Evolutionary conservation across 2,113 vertebrate genomes (phyloP).

Genomic region (Craseonycteris thonglongyai): DNA sequence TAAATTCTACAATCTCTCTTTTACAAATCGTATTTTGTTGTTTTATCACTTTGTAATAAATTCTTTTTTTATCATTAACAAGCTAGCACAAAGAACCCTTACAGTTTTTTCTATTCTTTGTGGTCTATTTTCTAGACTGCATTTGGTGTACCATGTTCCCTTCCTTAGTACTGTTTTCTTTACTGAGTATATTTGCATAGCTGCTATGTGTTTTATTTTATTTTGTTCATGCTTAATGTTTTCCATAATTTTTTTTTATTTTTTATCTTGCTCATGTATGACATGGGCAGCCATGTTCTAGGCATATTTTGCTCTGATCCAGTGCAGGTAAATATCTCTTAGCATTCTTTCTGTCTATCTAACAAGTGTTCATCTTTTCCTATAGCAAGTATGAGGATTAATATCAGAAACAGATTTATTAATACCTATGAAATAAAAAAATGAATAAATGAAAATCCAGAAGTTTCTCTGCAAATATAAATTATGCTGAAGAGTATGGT

Average conservation of each 20-base stretch:
- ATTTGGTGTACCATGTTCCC: background rate
- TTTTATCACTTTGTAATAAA: background rate
- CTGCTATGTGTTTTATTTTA: background rate
- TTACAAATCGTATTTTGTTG: background rate
- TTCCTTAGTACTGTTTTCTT: background rate
- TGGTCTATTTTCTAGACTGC: background rate
- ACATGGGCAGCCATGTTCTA: background rate
- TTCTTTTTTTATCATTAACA: constrained; percentile 3
- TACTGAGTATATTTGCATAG: background rate
- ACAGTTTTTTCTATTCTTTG: background rate
- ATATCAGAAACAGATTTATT: background rate
- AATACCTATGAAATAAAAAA: no score
- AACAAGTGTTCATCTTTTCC: background rate
- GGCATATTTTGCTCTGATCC: background rate
- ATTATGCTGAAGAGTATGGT: background rate
- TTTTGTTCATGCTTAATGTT: background rate
- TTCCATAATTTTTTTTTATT: background rate
- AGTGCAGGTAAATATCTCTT: background rate
- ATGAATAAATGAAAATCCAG: background rate
- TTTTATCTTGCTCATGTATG: background rate
- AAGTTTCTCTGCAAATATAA: background rate
- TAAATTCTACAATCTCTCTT: background rate
- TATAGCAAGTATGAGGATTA: background rate
- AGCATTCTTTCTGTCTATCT: background rate
- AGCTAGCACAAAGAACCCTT: no score